Evolutionary conservation across 2,113 vertebrate species (phyloP), one percentile per base, ranked within the genome.

Genomic region (Circaetus gallicus): DNA sequence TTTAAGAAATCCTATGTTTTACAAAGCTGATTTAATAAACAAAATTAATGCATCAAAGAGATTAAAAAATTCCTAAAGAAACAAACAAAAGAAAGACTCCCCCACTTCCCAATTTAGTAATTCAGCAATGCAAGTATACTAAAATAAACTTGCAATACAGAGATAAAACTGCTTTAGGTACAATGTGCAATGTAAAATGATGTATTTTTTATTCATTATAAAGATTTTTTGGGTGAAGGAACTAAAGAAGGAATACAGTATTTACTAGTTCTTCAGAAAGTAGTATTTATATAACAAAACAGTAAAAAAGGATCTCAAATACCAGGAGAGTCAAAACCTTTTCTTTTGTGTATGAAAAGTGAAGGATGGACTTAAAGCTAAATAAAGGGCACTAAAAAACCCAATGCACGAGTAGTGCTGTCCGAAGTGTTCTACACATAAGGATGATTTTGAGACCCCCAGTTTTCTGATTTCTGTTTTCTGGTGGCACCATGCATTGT

Each of bases 391-490:
- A 78, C 14, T 62, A 45, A 58, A 84, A 73, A 66, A 2, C 8
- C 8, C 49, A 73, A 10, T 1, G 34, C 16, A 72, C 2, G 2
- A 56, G 31, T 0, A 85, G 14, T 16, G 18, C 17, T 36, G 28
- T 36, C 25, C 29, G 20, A 90, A 79, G 9, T 12, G 7, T 52
- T 86, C 36, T 45, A 73, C 5, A 45, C 0, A 4, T 17, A 29
- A 56, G 19, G 89, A n/a, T 11, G 4, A 84, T 47, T 67, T 17
- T 10, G 5, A 82, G 25, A 15, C 6, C 3, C 45, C 34, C 25
- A n/a, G 10, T 32, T 80, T 77, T 45, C 43, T 2, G 1, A 49
- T 66, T 87, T 69, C 32, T 47, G 25, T 81, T 73, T 66, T 26
- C 77, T 59, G 9, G 18, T 61, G 29, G 38, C 29, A 81, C 10